phyloP scores from a whole-genome alignment of 1,140 invertebrate species.

The Papilio polytes region DNA sequence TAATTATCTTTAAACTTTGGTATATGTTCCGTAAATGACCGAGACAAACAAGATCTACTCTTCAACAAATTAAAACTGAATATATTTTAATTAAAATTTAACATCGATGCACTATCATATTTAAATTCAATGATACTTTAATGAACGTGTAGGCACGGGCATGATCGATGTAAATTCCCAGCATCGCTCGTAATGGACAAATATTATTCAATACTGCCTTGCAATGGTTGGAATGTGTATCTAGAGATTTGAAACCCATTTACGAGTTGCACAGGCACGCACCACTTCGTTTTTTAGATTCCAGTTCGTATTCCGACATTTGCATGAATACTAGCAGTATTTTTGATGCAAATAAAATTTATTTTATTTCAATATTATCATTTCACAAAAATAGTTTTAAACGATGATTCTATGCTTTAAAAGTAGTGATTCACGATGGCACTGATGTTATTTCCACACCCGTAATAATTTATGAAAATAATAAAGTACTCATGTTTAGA shows the following conservation, averaged over 20 bases:
- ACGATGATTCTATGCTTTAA: too few species aligned
- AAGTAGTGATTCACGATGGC: too few species aligned
- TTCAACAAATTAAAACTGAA: not conserved
- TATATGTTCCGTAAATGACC: too few species aligned
- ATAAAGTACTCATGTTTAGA: not conserved
- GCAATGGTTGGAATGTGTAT: not conserved
- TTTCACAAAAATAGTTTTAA: too few species aligned
- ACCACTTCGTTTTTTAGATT: not conserved
- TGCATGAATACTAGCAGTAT: not conserved
- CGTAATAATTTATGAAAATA: not conserved
- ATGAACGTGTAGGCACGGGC: not conserved
- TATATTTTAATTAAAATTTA: not conserved
- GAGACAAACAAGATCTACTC: not conserved
- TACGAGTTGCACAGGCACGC: not conserved
- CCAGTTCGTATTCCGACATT: not conserved
- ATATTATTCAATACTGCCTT: slow-evolving; percentile 2
- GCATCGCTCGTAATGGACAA: not conserved
- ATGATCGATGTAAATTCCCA: not conserved
- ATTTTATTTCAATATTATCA: too few species aligned
- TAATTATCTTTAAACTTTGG: too few species aligned
- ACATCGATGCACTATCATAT: not conserved
- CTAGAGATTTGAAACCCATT: not conserved
- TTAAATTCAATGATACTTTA: not conserved
- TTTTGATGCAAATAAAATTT: not conserved
- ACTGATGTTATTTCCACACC: too few species aligned